Conservation (phyloP, 2,888 invertebrate genomes). For the Melieria crassipennis region DNA sequence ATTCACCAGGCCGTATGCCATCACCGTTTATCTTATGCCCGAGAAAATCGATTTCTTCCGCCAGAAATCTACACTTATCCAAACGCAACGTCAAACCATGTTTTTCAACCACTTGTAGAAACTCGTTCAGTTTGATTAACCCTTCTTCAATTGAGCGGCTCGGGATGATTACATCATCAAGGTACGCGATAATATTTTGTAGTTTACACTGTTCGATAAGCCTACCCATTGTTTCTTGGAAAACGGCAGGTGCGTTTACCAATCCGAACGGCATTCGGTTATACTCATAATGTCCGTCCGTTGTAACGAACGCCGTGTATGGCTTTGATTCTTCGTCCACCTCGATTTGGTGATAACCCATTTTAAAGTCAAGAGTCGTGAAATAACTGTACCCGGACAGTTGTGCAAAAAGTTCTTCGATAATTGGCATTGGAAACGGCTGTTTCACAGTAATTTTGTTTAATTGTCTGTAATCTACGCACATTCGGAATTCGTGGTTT, state of each 20-base stretch:
- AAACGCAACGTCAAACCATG: constrained; percentile 33
- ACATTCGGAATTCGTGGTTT: constrained; percentile 3
- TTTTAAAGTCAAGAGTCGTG: background rate
- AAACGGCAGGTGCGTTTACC: constrained; percentile 32
- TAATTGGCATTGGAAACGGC: constrained; percentile 4
- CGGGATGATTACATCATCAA: constrained; percentile 6
- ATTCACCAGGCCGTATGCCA: constrained; percentile 36
- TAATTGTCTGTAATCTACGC: constrained; percentile 4
- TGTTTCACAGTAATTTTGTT: constrained; percentile 3
- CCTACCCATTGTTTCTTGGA: constrained; percentile 31
- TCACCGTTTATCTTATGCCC: constrained; percentile 34
- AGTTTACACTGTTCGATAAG: background rate
- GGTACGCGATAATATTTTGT: background rate
- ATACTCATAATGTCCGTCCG: constrained; percentile 17
- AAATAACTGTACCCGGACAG: constrained; percentile 25
- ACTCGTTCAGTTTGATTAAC: background rate
- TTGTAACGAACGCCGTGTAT: background rate
- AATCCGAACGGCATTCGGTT: constrained; percentile 36
- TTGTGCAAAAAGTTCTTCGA: background rate
- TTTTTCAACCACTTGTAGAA: constrained; percentile 8
- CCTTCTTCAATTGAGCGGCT: background rate
- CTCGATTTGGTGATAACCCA: constrained; percentile 9
- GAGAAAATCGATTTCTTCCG: constrained; percentile 27
- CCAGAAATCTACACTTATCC: constrained; percentile 40
- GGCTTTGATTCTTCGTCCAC: background rate